Base-by-base conservation (phyloP, 2,888 invertebrate genomes). In the Notodonta dromedarius region DNA sequence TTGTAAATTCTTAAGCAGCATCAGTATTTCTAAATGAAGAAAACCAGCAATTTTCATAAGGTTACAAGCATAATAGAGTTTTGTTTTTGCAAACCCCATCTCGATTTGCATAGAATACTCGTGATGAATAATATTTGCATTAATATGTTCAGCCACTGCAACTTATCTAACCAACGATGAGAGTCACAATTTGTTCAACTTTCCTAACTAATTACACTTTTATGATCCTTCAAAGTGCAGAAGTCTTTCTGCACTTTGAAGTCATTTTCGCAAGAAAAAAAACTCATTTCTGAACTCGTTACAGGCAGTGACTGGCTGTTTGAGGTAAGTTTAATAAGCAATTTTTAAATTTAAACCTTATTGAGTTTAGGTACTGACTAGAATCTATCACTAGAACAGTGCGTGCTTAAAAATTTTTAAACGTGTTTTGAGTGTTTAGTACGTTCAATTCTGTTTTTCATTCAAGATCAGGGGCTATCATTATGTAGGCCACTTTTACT, bases 101-200 rank as follows among this genome's bases (percentile, higher is more conserved):
- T 24, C 24, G 12, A 67, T 67, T 74, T 62, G 44, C 69, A 79
- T 80, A 78, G 73, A 80, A 74, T 68, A 67, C 67, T 74, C 72
- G 62, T 75, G 73, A 71, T 77, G 79, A 85, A 85, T 82, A 76
- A 78, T 74, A 83, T 83, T 82, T 80, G 74, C 81, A 84, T 84
- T 74, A 63, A 65, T 69, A 74, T 71, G 64, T 74, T 70, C 60
- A 42, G 68, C 67, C 63, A 68, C 63, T 74, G 70, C 73, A 74
- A 71, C 71, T 77, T 75, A 73, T 71, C 71, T 77, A 71, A 59
- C 57, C 51, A 63, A 63, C 63, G 61, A 67, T 61, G 69, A 2
- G 24, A 66, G 69, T 66, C 67, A 68, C 61, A 70, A 62, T 72
- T 74, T 66, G 57, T 59, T 62, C 62, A 59, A 71, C 65, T 70